Evolutionary conservation across 2,113 vertebrate species (phyloP), one percentile per base, ranked within the genome.

Genomic region (Suricata suricatta): DNA sequence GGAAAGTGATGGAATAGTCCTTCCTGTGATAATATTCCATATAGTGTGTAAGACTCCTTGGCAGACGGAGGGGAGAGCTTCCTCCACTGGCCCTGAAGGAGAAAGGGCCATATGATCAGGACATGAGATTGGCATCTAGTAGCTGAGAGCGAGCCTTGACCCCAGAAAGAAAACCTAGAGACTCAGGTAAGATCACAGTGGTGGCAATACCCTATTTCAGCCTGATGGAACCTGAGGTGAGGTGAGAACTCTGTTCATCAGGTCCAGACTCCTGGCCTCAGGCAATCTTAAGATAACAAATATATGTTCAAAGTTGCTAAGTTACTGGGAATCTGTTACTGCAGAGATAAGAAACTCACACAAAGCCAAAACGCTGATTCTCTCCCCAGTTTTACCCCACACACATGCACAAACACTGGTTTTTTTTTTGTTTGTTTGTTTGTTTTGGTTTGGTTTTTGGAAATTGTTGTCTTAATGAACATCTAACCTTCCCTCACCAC

Each of bases 321-420:
- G 15, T 50, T 38, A 38, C 33, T 11, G 1, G 0, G 27, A 57
- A 41, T 60, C 52, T 29, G 25, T 76, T 21, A 71, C 10, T 5
- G 19, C 1, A 52, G 8, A 91, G 44, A 63, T 9, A 74, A 25
- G 52, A 88, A 79, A 71, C 25, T 10, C 44, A 31, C 1, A 10
- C 6, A 29, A 27, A 35, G 2, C 16, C 68, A 47, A 74, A 68
- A 25, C 16, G 5, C 19, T 25, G 54, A 8, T 11, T 14, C 2
- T 41, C 21, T 8, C 23, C 6, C 44, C 12, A 79, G 33, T 13
- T 57, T 82, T 2, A 68, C 19, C 38, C 17, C 33, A 11, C 0
- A 33, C 7, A 33, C 44, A 29, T 0, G 0, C 19, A 0, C 31
- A 69, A 16, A n/a, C 10, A 38, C 11, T 16, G 16, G 14, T 13